Conservation (phyloP, 1,140 invertebrate species). For the Pseudomyrmex sp. region DNA sequence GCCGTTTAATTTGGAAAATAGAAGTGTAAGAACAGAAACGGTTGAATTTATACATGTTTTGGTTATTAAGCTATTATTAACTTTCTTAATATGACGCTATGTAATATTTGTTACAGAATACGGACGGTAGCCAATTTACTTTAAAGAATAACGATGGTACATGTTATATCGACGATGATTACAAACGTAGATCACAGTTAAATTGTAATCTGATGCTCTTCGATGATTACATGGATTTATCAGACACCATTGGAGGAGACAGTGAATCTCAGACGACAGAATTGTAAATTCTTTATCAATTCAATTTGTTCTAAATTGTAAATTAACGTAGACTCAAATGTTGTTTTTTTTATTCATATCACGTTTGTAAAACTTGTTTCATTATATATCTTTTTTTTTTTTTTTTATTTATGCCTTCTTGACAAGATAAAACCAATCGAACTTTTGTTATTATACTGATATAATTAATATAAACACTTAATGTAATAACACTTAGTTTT, state of each 20-base stretch:
- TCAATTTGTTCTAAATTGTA: conserved; percentile 45
- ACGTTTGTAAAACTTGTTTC: conserved; percentile 5
- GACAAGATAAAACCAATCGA: background rate
- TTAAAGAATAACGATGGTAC: conserved; percentile 73
- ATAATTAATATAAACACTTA: conserved; percentile 46
- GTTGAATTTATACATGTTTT: no score
- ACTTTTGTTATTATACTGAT: conserved; percentile 4
- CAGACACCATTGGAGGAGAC: conserved; percentile 37
- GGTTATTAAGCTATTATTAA: no score
- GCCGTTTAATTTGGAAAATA: conserved; percentile 17
- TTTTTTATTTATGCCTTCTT: conserved; percentile 62
- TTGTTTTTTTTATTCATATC: conserved; percentile 6
- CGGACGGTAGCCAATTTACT: conserved; percentile 61
- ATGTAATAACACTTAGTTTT: conserved; percentile 43
- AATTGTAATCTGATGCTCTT: conserved; percentile 78
- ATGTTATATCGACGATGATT: conserved; percentile 82
- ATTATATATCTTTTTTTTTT: conserved; percentile 7
- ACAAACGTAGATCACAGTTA: conserved; percentile 68
- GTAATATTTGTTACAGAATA: conserved; percentile 63
- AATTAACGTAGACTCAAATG: conserved; percentile 8
- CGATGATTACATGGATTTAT: conserved; percentile 47
- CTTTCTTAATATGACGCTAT: no score
- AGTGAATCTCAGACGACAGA: conserved; percentile 70
- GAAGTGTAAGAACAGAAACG: no score
- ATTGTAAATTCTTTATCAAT: conserved; percentile 29